Base-by-base conservation (phyloP, 2,888 invertebrate genomes). In the Monopis laevigella region DNA sequence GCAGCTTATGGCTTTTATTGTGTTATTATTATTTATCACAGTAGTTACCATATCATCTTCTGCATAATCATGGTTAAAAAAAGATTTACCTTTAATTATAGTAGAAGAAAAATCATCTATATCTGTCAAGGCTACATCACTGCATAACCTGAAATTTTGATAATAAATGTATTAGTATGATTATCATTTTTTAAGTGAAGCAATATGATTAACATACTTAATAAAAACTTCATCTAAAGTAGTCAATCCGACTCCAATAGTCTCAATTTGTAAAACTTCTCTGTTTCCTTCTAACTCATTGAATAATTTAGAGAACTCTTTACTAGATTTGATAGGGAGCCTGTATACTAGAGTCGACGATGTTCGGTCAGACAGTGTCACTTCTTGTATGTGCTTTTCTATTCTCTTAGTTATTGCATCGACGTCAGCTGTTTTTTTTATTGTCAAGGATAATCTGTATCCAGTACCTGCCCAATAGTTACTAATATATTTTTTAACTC, bases 191-290 rank as follows among this genome's bases (percentile, higher is more conserved):
- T 21, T 8, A 7, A 21, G 24, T 7, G n/a, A n/a, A n/a, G n/a
- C n/a, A n/a, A n/a, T n/a, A n/a, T n/a, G n/a, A 39, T 24, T 6
- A 28, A 59, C 69, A 67, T 58, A 90, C 92, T 86, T 90, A 38
- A 96, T 63, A 63, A 95, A 96, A 2, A 98, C 96, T 67, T 97
- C 96, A 64, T 98, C 97, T 55, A 98, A 82, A 0, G 96, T 95
- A 0, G 96, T 93, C 11, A 93, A 86, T 0, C 93, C 90, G 0
- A 96, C 86, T 0, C 93, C 91, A 43, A 94, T 89, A 4, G 89
- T 87, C 36, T 84, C 82, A 32, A 96, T 87, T 1, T 87, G 87
- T 11, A 93, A 69, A 3, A 74, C 58, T 0, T 67, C 58, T 49
- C 83, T 84, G 10, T 74, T 62, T 0, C 49, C 43, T 60, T 94